These are phyloP conservation scores for Buceros bicornis DNA, from an alignment of 2,797 vertebrate species.

Conservation along the genomic window DNA sequence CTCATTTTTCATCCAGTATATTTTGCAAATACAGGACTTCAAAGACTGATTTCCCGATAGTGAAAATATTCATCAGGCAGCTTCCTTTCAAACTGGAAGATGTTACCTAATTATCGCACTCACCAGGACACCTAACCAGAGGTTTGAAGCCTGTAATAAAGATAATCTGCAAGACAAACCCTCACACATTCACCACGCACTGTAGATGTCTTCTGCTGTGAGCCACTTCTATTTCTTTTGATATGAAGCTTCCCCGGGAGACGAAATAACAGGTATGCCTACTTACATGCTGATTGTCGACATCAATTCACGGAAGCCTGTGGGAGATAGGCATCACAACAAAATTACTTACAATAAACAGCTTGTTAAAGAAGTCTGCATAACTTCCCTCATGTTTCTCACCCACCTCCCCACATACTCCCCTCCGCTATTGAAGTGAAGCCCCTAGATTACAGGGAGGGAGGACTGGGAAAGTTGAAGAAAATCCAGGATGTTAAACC, in stretches of 20 bases:
- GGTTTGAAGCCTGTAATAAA: constrained; percentile 36
- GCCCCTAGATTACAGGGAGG: not conserved
- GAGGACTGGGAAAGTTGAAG: not conserved
- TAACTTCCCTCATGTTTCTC: not conserved
- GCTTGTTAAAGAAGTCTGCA: constrained; percentile 1
- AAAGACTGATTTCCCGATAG: not conserved
- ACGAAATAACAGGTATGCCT: constrained; percentile 37
- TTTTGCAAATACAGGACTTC: not conserved
- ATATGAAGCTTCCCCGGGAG: constrained; percentile 24
- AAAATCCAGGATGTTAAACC: not conserved
- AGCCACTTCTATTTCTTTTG: constrained; percentile 43
- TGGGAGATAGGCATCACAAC: constrained; percentile 5
- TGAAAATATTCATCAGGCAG: not conserved
- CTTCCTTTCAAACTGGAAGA: constrained; percentile 11
- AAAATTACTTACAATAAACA: constrained; percentile 42
- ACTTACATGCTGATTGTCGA: constrained; percentile 31
- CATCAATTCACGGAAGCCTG: constrained; percentile 34
- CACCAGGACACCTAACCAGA: constrained; percentile 7
- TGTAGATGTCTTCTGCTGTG: constrained; percentile 47
- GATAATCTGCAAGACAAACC: constrained; percentile 36
- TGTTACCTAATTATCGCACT: constrained; percentile 26
- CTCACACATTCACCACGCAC: not conserved
- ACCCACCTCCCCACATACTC: not conserved
- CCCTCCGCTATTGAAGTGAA: not conserved
- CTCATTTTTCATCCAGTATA: not conserved